Evolutionary conservation across 2,113 vertebrate genomes (phyloP), one percentile per base, ranked within the genome.

Genomic region (Nerophis ophidion): DNA sequence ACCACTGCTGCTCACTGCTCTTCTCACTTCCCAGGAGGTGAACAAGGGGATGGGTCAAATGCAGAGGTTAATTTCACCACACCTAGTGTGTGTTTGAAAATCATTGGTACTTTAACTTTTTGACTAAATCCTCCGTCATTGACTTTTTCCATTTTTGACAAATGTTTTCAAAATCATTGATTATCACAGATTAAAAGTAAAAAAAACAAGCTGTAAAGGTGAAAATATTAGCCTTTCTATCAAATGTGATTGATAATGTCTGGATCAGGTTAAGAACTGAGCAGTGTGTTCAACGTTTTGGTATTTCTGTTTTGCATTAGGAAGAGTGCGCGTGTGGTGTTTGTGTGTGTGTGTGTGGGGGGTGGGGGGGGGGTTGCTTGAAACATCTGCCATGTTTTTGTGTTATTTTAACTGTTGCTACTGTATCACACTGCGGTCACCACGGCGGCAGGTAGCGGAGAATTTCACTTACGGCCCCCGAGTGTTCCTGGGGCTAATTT

Each of bases 371-470:
- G 61, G 54, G 12, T 44, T 44, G 71, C 72, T 47, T 75, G 81
- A 83, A 86, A 84, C 75, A 82, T 85, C 81, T 83, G 81, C 80
- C 75, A 66, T 86, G 81, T 84, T 86, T 87, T 83, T 84, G 61
- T 88, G 80, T 88, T 88, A 85, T 77, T 87, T 89, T 86, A 90
- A 89, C 80, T 85, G 83, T 82, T 88, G 85, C 87, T 90, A 87
- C 87, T 85, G 84, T 88, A 87, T 86, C 86, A 83, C 81, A 68
- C 78, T 87, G 84, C 84, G 86, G 85, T 86, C 84, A 85, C 81
- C 66, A 76, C 76, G 81, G 80, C 76, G 71, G 82, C 86, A 88
- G 87, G 86, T 88, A 91, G 83, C 83, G 60, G 83, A 84, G 74
- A 76, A 66, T 79, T 86, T 76, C 86, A 82, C 81, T 86, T 77